Evolutionary conservation across 2,113 vertebrate genomes (phyloP).

Genomic region (Perca fluviatilis): DNA sequence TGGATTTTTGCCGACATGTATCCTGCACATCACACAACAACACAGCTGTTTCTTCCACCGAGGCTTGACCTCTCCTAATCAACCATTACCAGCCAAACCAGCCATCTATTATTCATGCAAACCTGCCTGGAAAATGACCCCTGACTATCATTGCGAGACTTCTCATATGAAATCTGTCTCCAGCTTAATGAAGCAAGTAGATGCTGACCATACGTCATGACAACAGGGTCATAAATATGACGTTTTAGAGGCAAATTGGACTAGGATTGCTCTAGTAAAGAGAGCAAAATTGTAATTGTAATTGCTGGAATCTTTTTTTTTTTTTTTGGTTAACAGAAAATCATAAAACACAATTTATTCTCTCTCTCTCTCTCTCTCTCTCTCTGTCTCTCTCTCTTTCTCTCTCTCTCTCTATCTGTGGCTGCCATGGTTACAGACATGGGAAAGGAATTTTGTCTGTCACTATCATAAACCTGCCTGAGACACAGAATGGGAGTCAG

Average conservation of each 20-base stretch:
- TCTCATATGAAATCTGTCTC: constrained; percentile 58
- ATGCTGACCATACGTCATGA: constrained; percentile 50
- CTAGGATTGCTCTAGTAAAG: not conserved
- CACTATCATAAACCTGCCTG: constrained; percentile 27
- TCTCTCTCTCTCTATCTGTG: constrained; percentile 5
- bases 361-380: constrained; percentile 13
- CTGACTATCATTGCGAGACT: constrained; percentile 44
- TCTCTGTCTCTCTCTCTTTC: constrained; percentile 31
- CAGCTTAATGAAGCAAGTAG: constrained; percentile 59
- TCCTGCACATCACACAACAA: constrained; percentile 12
- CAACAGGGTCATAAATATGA: constrained; percentile 48
- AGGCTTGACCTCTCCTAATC: constrained; percentile 52
- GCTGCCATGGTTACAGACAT: constrained; percentile 77
- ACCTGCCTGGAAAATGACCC: constrained; percentile 55
- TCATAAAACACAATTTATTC: constrained; percentile 33
- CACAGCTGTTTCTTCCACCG: constrained; percentile 41
- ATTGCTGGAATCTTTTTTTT: not conserved
- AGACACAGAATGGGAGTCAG: constrained; percentile 16
- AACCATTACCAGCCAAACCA: constrained; percentile 19
- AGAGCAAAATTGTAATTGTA: not conserved
- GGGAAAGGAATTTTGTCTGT: constrained; percentile 30
- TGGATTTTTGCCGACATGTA: not conserved
- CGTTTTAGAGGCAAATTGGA: constrained; percentile 9
- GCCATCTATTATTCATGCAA: constrained; percentile 64
- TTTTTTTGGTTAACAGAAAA: constrained; percentile 15